Evolutionary conservation across 2,888 invertebrate species (phyloP), one percentile per base, ranked within the genome.

Genomic region (Petrolisthes manimaculis): DNA sequence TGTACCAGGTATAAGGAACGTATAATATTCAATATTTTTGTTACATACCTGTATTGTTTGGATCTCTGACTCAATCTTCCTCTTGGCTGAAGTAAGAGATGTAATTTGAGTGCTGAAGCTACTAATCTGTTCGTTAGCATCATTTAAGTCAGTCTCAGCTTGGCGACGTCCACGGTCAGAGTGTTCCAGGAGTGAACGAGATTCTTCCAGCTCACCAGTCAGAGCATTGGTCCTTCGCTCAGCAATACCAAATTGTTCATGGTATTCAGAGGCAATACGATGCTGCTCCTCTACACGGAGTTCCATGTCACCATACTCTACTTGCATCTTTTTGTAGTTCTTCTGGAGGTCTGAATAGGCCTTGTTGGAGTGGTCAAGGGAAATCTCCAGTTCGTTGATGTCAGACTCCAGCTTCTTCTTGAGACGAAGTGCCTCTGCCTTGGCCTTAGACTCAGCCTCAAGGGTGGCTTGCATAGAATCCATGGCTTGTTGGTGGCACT

Each of bases 41-140:
- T 2, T 61, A 61, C 84, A 55, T 55, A 99, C 98, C 95, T 99
- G 98, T 94, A 99, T 96, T 92, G 99, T 98, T 94, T 98, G 97
- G 93, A 99, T 95, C 95, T 99, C 99, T 93, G 97, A 96, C 94
- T 99, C 99, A 99, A 86, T 24, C 56, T 86, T 86, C 81, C 86
- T 80, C 81, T 86, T 86, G 37, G 71, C 67, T 18, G 53, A 18
- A 54, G 74, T 71, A 55, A 86, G 24, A 24, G 69, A n/a, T 18
- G 69, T 53, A 21, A 69, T 56, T 69, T 86, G 86, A 14, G 71
- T 12, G 51, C 21, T 14, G n/a, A 86, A 81, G 4, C 37, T 54
- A 56, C 21, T 81, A 2, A 74, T 12, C 9, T 80, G 51, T 4
- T 81, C 81, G 71, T 80, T 71, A 54, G 86, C 80, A 18, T 86